A percentile compares a stretch with the other conserved stretches of the same genome.
phyloP scores from a whole-genome alignment of 2,888 invertebrate genomes.

The Ormyrus rosae region DNA sequence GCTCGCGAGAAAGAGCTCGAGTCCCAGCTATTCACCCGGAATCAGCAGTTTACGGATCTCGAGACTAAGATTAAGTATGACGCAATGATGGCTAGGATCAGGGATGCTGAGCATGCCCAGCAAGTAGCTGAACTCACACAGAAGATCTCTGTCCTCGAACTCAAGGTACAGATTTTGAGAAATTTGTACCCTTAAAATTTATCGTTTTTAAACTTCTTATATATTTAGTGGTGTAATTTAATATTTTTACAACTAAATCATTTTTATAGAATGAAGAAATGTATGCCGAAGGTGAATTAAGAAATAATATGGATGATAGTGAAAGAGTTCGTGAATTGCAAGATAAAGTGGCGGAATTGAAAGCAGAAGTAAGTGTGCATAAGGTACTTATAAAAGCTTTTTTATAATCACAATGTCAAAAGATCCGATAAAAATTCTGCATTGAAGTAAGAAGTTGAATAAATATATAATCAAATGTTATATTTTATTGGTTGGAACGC shows the following conservation, averaged over 20 bases:
- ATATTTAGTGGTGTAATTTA: background rate
- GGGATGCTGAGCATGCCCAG: conserved; percentile 96
- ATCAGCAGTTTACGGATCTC: conserved; percentile 82
- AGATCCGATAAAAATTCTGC: conserved; percentile 35
- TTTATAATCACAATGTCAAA: conserved; percentile 33
- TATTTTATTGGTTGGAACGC: conserved; percentile 2
- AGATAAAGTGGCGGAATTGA: conserved; percentile 93
- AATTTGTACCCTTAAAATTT: background rate
- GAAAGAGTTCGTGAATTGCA: conserved; percentile 93
- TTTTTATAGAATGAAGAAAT: conserved; percentile 92
- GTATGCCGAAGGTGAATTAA: conserved; percentile 93
- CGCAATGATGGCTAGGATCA: conserved; percentile 93
- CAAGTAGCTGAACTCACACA: conserved; percentile 94
- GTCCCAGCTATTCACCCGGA: conserved; percentile 88
- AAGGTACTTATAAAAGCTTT: conserved; percentile 26
- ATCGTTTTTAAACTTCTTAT: background rate
- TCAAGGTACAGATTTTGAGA: conserved; percentile 81
- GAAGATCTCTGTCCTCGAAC: conserved; percentile 94
- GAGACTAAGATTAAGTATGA: conserved; percentile 90
- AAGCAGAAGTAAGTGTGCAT: conserved; percentile 88
- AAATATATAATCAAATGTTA: conserved; percentile 5
- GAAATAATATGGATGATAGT: conserved; percentile 90
- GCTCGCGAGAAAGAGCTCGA: conserved; percentile 86
- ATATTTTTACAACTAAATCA: too few relatives aligned
- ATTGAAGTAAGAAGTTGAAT: conserved; percentile 50